phyloP scores from a whole-genome alignment of 2,113 vertebrate genomes.

The Fukomys damarensis region DNA sequence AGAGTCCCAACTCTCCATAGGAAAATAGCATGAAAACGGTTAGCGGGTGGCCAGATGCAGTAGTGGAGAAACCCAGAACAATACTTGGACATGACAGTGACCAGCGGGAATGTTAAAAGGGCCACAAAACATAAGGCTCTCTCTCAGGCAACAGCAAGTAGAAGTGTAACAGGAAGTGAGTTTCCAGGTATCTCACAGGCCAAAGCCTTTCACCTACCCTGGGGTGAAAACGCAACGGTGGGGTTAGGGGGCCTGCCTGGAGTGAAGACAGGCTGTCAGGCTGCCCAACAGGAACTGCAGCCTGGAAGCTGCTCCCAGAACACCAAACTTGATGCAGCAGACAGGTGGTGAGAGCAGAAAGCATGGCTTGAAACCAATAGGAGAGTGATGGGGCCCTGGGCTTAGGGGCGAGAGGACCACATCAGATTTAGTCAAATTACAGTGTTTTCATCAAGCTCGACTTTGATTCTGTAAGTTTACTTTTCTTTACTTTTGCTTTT shows the following conservation, averaged over 20 bases:
- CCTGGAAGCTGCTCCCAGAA: not conserved
- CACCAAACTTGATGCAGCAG: accelerated
- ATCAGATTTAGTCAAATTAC: not conserved
- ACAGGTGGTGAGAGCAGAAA: not conserved
- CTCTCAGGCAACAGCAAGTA: not conserved
- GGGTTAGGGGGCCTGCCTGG: not conserved
- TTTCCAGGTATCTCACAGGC: not conserved
- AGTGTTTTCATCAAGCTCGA: not conserved
- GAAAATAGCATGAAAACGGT: not conserved
- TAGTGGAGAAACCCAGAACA: not conserved
- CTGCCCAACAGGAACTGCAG: not conserved
- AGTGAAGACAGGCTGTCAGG: not conserved
- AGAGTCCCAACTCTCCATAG: not conserved
- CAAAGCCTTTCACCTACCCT: not conserved
- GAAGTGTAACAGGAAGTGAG: not conserved
- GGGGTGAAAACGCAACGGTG: not conserved
- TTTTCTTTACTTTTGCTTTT: constrained; percentile 58
- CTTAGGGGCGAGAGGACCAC: not conserved
- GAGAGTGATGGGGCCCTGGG: not conserved
- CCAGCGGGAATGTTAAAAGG: not conserved
- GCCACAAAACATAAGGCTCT: not conserved
- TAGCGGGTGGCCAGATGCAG: no score
- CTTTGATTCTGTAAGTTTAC: not conserved
- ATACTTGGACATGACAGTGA: not conserved
- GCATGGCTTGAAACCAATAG: not conserved